phyloP scores from a whole-genome alignment of 1,140 invertebrate species.

The Holcopasites calliopsidis region DNA sequence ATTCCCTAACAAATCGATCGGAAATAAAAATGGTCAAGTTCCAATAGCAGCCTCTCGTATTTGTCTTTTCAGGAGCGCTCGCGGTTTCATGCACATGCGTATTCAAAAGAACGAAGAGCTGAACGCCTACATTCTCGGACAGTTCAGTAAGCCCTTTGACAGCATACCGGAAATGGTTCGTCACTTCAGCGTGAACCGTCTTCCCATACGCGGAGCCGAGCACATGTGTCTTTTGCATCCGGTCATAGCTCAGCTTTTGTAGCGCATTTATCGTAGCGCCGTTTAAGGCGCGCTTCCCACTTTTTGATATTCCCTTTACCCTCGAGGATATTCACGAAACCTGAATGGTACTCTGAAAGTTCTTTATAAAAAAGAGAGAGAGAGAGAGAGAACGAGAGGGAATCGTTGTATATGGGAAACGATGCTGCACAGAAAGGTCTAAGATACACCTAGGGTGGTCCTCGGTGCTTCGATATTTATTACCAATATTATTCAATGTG shows the following conservation, averaged over 20 bases:
- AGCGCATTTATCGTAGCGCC: constrained; percentile 77
- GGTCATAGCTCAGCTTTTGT: constrained; percentile 91
- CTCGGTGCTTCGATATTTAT: too few relatives aligned
- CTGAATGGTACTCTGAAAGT: constrained; percentile 4
- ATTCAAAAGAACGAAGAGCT: constrained; percentile 88
- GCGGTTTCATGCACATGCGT: constrained; percentile 97
- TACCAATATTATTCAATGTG: too few relatives aligned
- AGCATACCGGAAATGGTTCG: constrained; percentile 95
- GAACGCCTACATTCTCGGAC: constrained; percentile 91
- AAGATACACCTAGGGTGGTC: too few relatives aligned
- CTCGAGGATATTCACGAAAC: not conserved
- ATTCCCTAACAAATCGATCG: too few relatives aligned
- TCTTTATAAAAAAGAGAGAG: constrained; percentile 18
- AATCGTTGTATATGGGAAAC: not conserved
- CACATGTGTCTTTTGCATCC: constrained; percentile 96
- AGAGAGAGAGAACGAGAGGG: not conserved
- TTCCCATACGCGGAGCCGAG: constrained; percentile 96
- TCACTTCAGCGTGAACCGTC: constrained; percentile 93
- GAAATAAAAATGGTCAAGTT: too few relatives aligned
- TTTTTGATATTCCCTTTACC: constrained; percentile 60
- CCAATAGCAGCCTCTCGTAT: not conserved
- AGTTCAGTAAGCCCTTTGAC: constrained; percentile 94
- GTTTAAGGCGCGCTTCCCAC: constrained; percentile 72
- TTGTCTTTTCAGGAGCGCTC: constrained; percentile 87
- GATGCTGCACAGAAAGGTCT: not conserved